Percentiles rank a stretch among this genome's conserved stretches.
These are phyloP conservation scores for Echeneis naucrates DNA, from an alignment of 2,797 vertebrate genomes.

Conservation along the genomic window DNA sequence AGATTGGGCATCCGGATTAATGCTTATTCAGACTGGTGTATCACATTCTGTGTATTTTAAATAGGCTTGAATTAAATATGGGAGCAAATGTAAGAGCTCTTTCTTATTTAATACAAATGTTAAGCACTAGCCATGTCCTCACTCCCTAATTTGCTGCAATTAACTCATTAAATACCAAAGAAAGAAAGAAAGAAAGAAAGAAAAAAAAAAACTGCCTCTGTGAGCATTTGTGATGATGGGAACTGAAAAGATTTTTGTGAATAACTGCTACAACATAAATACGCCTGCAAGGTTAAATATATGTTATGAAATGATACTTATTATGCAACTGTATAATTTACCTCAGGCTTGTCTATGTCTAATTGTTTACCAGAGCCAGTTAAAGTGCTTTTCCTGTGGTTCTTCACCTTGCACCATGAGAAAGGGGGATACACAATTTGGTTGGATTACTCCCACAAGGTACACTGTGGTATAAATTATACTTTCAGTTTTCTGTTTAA, in stretches of 20 bases:
- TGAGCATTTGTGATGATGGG: conserved; percentile 16
- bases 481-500: conserved; percentile 12
- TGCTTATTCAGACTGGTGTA: background rate
- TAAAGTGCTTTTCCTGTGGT: conserved; percentile 15
- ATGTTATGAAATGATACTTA: conserved; percentile 27
- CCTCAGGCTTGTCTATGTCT: conserved; percentile 7
- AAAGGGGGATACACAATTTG: conserved; percentile 2
- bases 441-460: conserved; percentile 21
- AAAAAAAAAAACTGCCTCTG: conserved; percentile 7
- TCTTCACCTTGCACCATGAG: conserved; percentile 20
- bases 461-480: conserved; percentile 6
- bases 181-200: too few species aligned
- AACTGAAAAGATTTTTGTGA: conserved; percentile 14
- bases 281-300: conserved; percentile 23
- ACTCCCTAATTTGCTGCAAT: conserved; percentile 1
- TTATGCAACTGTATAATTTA: conserved; percentile 27
- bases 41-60: background rate
- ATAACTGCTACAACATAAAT: conserved; percentile 19
- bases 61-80: background rate
- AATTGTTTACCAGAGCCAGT: conserved; percentile 26
- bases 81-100: background rate
- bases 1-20: background rate
- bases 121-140: background rate
- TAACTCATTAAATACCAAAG: conserved; percentile 12
- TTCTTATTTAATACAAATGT: background rate